Base-by-base conservation (phyloP, 2,888 invertebrate species). In the Eremobia ochroleuca region DNA sequence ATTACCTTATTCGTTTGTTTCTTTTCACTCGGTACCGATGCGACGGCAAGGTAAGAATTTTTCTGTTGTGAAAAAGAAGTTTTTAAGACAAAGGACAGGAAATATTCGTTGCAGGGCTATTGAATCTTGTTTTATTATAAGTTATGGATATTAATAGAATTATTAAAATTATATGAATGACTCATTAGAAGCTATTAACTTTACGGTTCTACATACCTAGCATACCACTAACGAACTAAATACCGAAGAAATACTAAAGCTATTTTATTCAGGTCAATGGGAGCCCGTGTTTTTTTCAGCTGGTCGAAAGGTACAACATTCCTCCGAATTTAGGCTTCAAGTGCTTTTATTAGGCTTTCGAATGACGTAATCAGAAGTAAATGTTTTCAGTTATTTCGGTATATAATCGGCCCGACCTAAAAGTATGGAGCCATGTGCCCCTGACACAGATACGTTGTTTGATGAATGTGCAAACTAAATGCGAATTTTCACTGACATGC, bases 361-460 rank as follows among this genome's bases (percentile, higher is more conserved):
- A 77, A 81, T 83, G 77, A 78, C 81, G 87, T 87, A 83, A 88
- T 77, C 52, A 81, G 66, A 73, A 78, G 43, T 66, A 79, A 76
- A 76, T 74, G 68, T 62, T 74, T 82, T 79, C 64, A 77, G 69
- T 65, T 75, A 85, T 87, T 87, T 87, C 76, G 65, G 81, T 76
- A 66, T 69, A 72, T 59, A 79, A 70, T 61, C 76, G 61, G 65
- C 28, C 52, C 76, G 79, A 76, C 78, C 73, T 81, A 61, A 83
- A 77, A 78, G 68, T 69, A 61, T 65, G 70, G 67, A 84, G 82
- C 71, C 85, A 76, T 76, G 81, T 85, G 94, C 91, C 95, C 95
- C 92, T 96, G 96, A 94, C 96, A 93, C 90, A 83, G 91, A 93
- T 94, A 83, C 88, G 76, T 82, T 87, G 91, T 92, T 93, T 93